phyloP scores from a whole-genome alignment of 2,888 invertebrate genomes.

The Bombylius major region DNA sequence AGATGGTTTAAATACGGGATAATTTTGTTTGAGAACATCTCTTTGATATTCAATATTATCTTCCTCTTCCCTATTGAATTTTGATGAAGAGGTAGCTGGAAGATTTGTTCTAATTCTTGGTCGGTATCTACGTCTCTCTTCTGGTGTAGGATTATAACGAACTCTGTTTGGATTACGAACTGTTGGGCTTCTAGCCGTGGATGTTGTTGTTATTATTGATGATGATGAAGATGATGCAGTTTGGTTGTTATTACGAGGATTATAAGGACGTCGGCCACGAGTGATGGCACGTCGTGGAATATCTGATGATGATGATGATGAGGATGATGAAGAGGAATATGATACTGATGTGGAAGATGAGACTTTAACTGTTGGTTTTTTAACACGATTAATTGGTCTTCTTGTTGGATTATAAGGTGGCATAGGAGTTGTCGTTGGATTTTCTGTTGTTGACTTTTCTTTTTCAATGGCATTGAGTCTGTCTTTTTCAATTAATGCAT shows the following conservation, averaged over 20 bases:
- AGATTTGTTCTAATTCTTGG: slow-evolving; percentile 25
- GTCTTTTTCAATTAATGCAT: slow-evolving; percentile 44
- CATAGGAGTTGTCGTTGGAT: slow-evolving; percentile 34
- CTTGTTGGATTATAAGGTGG: slow-evolving; percentile 30
- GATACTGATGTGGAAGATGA: slow-evolving; percentile 31
- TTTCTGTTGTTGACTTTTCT: slow-evolving; percentile 26
- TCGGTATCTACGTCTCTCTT: slow-evolving; percentile 31
- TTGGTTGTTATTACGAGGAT: slow-evolving; percentile 19
- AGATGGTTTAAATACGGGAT: slow-evolving; percentile 43
- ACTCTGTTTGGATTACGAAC: slow-evolving; percentile 34
- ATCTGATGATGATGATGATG: slow-evolving; percentile 19
- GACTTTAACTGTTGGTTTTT: slow-evolving; percentile 34
- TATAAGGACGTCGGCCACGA: slow-evolving; percentile 36
- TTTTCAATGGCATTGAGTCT: slow-evolving; percentile 20
- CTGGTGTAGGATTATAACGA: slow-evolving; percentile 33
- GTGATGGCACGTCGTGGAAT: slow-evolving; percentile 25
- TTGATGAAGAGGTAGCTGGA: slow-evolving; percentile 6
- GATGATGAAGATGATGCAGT: slow-evolving; percentile 20
- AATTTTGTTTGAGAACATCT: slow-evolving; percentile 50
- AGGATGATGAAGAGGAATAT: slow-evolving; percentile 23
- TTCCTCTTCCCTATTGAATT: slow-evolving; percentile 22
- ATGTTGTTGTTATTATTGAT: slow-evolving; percentile 9
- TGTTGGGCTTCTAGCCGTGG: slow-evolving; percentile 25
- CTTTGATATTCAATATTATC: slow-evolving; percentile 45
- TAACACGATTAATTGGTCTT: slow-evolving; percentile 40